Evolutionary conservation across 2,113 vertebrate genomes (phyloP), one percentile per base, ranked within the genome.

Genomic region (Dicaeum eximium): DNA sequence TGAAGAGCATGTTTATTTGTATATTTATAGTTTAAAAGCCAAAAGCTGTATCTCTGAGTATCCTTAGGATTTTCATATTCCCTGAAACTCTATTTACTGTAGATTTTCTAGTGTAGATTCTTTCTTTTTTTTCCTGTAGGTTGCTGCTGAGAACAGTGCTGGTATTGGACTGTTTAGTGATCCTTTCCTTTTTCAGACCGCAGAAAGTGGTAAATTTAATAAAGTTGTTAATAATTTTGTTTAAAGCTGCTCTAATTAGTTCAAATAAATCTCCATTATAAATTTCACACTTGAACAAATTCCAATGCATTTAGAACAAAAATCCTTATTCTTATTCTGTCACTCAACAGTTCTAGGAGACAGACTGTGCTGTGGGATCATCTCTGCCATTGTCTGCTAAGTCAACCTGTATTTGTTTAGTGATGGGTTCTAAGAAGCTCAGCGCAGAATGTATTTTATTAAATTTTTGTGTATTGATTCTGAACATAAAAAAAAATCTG

Each of bases 101-200:
- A 60, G 21, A 53, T 81, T 93, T 35, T 90, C 61, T 85, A 82
- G 88, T 14, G 18, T 54, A 60, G 44, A 19, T 51, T 10, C 74
- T 96, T 91, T 89, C 88, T 95, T 79, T 87, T 75, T 79, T 90
- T 72, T 72, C 83, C 91, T 97, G 67, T 70, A 99, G 99, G 99
- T 99, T 93, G 99, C 99, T 98, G 99, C 99, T 92, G 97, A 98
- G 93, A 98, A 99, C 85, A 97, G 97, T 69, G 98, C 97, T 96
- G 99, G 98, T 87, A 79, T 97, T 45, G 99, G 99, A 97, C 70
- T 98, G 33, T 99, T 98, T 96, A 99, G 99, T 13, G 98, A 98
- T 80, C 98, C 98, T 67, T 98, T 99, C 84, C 99, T 98, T 94
- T 99, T 99, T 95, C 99, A 99, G 97, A 99, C 99, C 15, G 98